Conservation (phyloP, 23 tunicate species). For the Ascidia mentula region DNA sequence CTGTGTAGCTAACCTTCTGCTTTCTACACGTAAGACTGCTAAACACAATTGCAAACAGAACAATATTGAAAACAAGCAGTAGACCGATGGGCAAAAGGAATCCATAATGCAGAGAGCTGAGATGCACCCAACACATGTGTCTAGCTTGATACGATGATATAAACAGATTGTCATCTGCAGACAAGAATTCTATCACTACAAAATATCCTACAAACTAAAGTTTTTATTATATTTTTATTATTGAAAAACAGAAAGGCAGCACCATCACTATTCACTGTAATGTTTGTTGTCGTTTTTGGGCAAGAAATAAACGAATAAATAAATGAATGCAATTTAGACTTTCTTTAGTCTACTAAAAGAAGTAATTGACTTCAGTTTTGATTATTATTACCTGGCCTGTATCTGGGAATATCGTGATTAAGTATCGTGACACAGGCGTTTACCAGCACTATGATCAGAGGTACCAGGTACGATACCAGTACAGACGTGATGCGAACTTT, state of each 20-base stretch:
- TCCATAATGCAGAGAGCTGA: neutral
- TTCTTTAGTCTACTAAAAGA: no score
- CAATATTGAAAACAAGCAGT: neutral
- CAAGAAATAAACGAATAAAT: no score
- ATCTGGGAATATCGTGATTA: neutral
- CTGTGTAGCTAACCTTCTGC: no score
- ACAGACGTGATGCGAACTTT: neutral
- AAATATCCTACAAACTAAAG: no score
- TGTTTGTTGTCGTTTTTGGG: no score
- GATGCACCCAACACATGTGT: constrained; percentile 3
- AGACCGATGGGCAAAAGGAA: neutral
- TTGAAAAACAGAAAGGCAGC: no score
- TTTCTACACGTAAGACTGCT: neutral
- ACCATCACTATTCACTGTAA: no score
- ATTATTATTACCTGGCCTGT: neutral
- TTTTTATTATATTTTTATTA: no score
- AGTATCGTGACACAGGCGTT: neutral
- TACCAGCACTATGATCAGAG: neutral
- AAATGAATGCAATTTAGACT: no score
- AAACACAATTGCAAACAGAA: neutral
- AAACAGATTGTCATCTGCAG: neutral
- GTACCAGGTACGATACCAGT: neutral
- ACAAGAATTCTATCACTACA: no score
- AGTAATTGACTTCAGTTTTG: no score
- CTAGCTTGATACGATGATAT: neutral